Evolutionary conservation across 2,797 vertebrate genomes (phyloP).

Genomic region (Sorex maritimensis): DNA sequence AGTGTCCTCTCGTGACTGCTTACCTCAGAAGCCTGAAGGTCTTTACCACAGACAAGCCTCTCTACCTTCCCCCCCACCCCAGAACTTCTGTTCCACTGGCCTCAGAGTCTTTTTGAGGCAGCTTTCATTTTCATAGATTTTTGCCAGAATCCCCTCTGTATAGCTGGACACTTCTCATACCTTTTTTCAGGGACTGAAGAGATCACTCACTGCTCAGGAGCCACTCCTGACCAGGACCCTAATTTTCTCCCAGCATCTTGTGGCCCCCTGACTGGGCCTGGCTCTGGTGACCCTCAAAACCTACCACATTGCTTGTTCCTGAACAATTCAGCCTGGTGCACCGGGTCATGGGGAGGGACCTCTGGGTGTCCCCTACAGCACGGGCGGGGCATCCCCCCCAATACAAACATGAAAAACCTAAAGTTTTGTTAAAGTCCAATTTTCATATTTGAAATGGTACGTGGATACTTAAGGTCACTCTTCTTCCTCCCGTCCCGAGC

Average conservation of each 20-base stretch:
- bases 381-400: too few relatives aligned
- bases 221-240: too few relatives aligned
- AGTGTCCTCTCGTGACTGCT: neutral
- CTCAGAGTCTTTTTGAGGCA: neutral
- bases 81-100: neutral
- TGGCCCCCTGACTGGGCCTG: too few relatives aligned
- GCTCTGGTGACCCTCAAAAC: too few relatives aligned
- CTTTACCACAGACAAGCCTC: neutral
- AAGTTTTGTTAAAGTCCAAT: slow-evolving; percentile 45
- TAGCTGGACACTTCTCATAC: neutral
- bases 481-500: accelerated
- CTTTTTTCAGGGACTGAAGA: too few relatives aligned
- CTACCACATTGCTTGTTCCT: too few relatives aligned
- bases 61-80: neutral
- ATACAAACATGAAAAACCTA: too few relatives aligned
- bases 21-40: neutral
- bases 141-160: slow-evolving; percentile 5
- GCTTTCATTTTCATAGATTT: slow-evolving; percentile 46
- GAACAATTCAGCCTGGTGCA: too few relatives aligned
- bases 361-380: too few relatives aligned
- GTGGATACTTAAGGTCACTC: neutral
- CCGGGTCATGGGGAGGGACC: too few relatives aligned
- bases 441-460: slow-evolving; percentile 34
- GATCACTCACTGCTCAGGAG: too few relatives aligned
- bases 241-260: too few relatives aligned